Conservation (phyloP, 1,140 invertebrate genomes). For the Lordiphosa mommai region DNA sequence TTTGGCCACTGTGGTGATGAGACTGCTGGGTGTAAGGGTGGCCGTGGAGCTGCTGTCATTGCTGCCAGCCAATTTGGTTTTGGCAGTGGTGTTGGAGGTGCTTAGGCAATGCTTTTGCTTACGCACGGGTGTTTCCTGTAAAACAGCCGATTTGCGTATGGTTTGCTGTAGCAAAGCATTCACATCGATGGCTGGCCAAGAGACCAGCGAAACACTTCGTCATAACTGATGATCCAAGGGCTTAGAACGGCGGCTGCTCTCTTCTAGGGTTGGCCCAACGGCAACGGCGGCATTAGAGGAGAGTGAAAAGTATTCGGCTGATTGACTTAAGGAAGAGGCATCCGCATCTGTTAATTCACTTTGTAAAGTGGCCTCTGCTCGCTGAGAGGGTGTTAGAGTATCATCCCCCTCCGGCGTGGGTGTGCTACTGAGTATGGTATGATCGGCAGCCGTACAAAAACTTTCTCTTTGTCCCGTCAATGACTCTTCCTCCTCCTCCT, state of each 20-base stretch:
- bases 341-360: constrained; percentile 61
- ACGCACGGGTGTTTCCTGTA: constrained; percentile 56
- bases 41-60: constrained; percentile 74
- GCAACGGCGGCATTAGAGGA: constrained; percentile 30
- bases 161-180: constrained; percentile 77
- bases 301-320: constrained; percentile 72
- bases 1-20: constrained; percentile 58
- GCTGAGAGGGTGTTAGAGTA: constrained; percentile 60
- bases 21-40: constrained; percentile 56
- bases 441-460: constrained; percentile 61
- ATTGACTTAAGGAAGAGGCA: constrained; percentile 69
- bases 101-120: constrained; percentile 5
- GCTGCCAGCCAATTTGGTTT: constrained; percentile 35
- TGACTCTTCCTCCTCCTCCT: constrained; percentile 49
- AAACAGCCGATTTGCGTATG: constrained; percentile 65
- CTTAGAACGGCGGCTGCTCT: constrained; percentile 51
- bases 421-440: constrained; percentile 51
- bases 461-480: constrained; percentile 58
- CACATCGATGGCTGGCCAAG: constrained; percentile 79
- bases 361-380: constrained; percentile 60
- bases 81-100: constrained; percentile 6
- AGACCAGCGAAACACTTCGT: constrained; percentile 80
- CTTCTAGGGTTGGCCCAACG: constrained; percentile 6
- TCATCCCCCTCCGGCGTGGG: constrained; percentile 49
- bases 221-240: constrained; percentile 71